These are phyloP conservation scores for Drosophila pallidifrons DNA, from an alignment of 1,140 invertebrate genomes.

Conservation along the genomic window DNA sequence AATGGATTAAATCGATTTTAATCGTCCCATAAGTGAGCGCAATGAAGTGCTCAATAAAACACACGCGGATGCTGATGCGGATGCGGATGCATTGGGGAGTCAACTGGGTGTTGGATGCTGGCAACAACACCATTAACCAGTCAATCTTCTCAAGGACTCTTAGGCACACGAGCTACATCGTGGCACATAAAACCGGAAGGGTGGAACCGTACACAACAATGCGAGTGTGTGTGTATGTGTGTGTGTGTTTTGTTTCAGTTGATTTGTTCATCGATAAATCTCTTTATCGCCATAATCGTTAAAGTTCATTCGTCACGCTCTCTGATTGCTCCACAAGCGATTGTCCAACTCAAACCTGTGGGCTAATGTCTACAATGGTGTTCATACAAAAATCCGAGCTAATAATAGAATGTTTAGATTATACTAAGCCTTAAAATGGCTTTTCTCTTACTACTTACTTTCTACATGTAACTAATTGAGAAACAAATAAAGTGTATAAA, in stretches of 20 bases:
- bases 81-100: constrained; percentile 38
- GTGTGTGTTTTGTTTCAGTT: constrained; percentile 68
- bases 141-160: constrained; percentile 46
- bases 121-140: constrained; percentile 8
- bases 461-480: too few species aligned
- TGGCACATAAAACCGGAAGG: constrained; percentile 42
- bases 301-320: constrained; percentile 77
- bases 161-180: constrained; percentile 28
- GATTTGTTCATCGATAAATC: constrained; percentile 77
- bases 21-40: constrained; percentile 75
- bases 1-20: constrained; percentile 80
- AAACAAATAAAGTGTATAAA: too few species aligned
- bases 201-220: constrained; percentile 18
- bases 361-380: constrained; percentile 27
- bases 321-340: constrained; percentile 64
- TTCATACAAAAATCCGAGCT: not conserved
- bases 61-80: constrained; percentile 58
- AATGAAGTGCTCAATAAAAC: constrained; percentile 79
- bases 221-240: constrained; percentile 19
- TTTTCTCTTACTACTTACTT: too few species aligned
- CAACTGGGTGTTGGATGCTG: not conserved
- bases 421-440: not conserved
- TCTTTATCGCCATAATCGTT: constrained; percentile 82
- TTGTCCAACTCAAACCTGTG: constrained; percentile 14
- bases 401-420: not conserved